Conservation (phyloP, 2,888 invertebrate genomes). For the Lasius fuliginosus region DNA sequence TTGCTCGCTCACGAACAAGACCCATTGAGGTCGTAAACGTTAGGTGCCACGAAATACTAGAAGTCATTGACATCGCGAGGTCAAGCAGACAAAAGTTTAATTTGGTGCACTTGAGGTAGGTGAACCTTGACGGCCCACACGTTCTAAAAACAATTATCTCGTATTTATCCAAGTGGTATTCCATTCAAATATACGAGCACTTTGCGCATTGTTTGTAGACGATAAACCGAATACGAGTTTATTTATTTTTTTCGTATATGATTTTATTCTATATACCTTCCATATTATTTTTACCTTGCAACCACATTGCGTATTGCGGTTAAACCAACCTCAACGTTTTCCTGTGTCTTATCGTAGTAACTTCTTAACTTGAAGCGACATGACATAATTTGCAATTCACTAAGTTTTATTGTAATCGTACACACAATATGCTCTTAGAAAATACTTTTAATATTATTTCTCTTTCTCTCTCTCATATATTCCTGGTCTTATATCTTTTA, state of each 20-base stretch:
- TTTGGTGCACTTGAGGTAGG: conserved; percentile 68
- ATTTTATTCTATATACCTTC: not conserved
- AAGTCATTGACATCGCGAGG: conserved; percentile 74
- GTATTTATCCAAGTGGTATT: conserved; percentile 12
- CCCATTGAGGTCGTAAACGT: conserved; percentile 62
- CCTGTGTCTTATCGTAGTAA: not conserved
- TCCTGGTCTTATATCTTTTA: not conserved
- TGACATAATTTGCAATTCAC: not conserved
- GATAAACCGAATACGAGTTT: not conserved
- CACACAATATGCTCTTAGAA: not conserved
- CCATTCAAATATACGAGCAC: not conserved
- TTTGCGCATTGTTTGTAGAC: not conserved
- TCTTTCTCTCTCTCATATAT: not conserved
- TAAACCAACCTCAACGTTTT: not conserved
- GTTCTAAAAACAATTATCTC: conserved; percentile 28
- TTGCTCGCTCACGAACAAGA: conserved; percentile 52
- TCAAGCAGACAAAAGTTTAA: conserved; percentile 68
- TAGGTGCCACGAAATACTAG: conserved; percentile 41
- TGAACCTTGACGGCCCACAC: conserved; percentile 59
- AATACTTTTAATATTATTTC: not conserved
- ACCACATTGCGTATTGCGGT: not conserved
- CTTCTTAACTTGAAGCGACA: not conserved
- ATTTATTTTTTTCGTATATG: not conserved
- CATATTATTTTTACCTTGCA: not conserved
- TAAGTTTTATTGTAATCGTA: not conserved